Evolutionary conservation across 92 coral and sea anemone genomes (phyloP).

Genomic region (Micromussa lordhowensis): DNA sequence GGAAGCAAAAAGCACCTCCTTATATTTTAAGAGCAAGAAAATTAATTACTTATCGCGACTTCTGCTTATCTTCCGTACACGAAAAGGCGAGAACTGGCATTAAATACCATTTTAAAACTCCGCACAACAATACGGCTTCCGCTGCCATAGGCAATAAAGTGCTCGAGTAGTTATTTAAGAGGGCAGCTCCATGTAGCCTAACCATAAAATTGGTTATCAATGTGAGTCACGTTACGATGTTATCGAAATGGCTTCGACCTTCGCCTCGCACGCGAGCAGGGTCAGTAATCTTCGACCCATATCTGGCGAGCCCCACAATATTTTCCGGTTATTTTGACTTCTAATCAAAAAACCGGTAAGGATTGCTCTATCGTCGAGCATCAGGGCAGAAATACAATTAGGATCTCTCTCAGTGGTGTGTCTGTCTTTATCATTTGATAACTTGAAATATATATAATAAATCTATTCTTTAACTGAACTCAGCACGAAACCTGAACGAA

Average conservation of each 20-base stretch:
- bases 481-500: not conserved
- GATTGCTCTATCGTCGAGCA: conserved; percentile 5
- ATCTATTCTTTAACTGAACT: not conserved
- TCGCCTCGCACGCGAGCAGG: not conserved
- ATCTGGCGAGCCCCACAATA: not conserved
- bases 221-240: conserved; percentile 22
- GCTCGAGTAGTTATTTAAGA: conserved; percentile 29
- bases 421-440: not conserved
- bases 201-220: conserved; percentile 19
- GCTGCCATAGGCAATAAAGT: conserved; percentile 50
- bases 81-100: conserved; percentile 45
- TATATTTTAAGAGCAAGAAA: not conserved
- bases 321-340: conserved; percentile 41
- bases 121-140: conserved; percentile 33
- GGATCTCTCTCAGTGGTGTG: not conserved
- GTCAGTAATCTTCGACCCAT: not conserved
- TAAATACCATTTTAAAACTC: conserved; percentile 40
- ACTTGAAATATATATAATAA: not conserved
- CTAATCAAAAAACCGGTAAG: conserved; percentile 20
- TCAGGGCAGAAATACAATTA: conserved; percentile 1
- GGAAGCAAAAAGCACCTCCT: conserved; percentile 27
- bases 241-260: not conserved
- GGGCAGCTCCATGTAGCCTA: conserved; percentile 19
- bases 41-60: conserved; percentile 31
- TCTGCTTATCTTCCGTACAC: conserved; percentile 20